A percentile compares a stretch with the other conserved stretches of the same genome.
Conservation (phyloP, 2,113 vertebrate species). For the Centropus bengalensis region DNA sequence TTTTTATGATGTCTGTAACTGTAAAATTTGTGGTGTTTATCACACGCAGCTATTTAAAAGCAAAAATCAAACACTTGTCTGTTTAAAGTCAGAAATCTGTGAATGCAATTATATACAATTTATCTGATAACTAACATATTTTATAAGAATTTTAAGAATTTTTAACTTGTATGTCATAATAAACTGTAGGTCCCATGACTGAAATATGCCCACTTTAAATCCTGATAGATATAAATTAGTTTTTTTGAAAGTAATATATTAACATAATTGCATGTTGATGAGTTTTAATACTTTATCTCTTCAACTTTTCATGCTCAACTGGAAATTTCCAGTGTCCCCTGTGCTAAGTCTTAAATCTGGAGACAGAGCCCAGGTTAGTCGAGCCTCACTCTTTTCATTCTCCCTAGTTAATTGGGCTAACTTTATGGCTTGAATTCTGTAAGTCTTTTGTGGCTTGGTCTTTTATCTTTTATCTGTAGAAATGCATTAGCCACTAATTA, state of each 20-base stretch:
- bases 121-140: neutral
- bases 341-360: neutral
- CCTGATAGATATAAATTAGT: neutral
- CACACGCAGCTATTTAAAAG: neutral
- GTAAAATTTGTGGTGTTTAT: neutral
- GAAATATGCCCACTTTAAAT: neutral
- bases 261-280: neutral
- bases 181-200: neutral
- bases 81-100: neutral
- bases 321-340: neutral
- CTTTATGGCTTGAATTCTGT: neutral
- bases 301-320: neutral
- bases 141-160: neutral
- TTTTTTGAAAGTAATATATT: neutral
- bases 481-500: neutral
- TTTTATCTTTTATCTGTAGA: neutral
- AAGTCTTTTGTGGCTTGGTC: no score
- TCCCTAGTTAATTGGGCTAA: neutral
- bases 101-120: neutral
- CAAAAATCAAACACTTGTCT: neutral
- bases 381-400: neutral
- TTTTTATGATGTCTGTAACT: constrained; percentile 60
- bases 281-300: neutral
- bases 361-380: neutral
- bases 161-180: neutral